Percentiles rank a stretch among this genome's conserved stretches.
Evolutionary conservation across 2,888 invertebrate species (phyloP).

Genomic region (Bombylius major): DNA sequence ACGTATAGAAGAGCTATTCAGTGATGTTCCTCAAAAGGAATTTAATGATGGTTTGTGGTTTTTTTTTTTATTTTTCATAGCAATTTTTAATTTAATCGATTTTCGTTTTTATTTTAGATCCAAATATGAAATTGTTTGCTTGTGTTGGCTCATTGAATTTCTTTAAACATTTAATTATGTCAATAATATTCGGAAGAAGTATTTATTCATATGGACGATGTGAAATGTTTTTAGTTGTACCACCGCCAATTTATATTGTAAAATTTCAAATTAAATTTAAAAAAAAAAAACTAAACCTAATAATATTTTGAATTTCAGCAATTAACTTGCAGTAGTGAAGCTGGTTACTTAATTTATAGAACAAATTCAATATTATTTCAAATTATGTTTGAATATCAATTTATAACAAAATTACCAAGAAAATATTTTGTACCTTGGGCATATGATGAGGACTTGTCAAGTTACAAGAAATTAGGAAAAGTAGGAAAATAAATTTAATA

Average conservation of each 20-base stretch:
- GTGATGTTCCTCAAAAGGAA: slow-evolving; percentile 36
- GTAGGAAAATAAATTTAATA: neutral
- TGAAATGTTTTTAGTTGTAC: slow-evolving; percentile 48
- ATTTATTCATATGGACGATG: slow-evolving; percentile 46
- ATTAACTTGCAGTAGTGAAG: slow-evolving; percentile 43
- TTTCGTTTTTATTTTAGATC: slow-evolving; percentile 30
- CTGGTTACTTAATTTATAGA: slow-evolving; percentile 42
- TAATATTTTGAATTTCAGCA: slow-evolving; percentile 28
- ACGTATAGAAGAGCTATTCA: slow-evolving; percentile 42
- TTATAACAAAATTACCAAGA: slow-evolving; percentile 48
- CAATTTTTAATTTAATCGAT: neutral
- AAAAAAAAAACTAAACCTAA: too few relatives aligned
- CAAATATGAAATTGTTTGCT: slow-evolving; percentile 47
- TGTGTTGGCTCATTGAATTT: slow-evolving; percentile 39
- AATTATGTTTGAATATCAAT: slow-evolving; percentile 49
- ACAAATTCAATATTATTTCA: slow-evolving; percentile 51
- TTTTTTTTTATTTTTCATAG: neutral
- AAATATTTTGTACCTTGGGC: slow-evolving; percentile 56
- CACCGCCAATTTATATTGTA: slow-evolving; percentile 49
- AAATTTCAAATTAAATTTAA: slow-evolving; percentile 14
- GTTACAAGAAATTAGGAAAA: slow-evolving; percentile 5
- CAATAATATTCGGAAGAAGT: slow-evolving; percentile 45
- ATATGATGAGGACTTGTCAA: slow-evolving; percentile 11
- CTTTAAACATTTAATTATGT: slow-evolving; percentile 49
- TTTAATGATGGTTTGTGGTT: slow-evolving; percentile 38